These are phyloP conservation scores for Xiphorhynchus erythropygius DNA, from an alignment of 2,797 vertebrate genomes.

Conservation along the genomic window DNA sequence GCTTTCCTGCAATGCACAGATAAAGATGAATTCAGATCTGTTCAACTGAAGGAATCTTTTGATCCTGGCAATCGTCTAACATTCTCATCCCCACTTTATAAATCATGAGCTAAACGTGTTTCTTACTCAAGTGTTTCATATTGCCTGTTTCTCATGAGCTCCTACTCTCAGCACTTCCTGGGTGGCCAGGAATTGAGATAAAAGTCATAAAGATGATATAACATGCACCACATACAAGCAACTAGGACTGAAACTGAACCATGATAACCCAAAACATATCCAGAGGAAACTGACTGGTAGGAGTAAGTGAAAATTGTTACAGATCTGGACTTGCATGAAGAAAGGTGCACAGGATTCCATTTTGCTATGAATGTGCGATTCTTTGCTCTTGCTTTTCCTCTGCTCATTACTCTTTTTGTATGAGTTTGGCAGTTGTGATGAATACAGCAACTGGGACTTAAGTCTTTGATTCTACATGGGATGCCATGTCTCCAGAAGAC, in stretches of 20 bases:
- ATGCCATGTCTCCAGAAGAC: background rate
- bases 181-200: background rate
- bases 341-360: background rate
- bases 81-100: background rate
- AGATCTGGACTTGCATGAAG: background rate
- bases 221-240: fast-evolving
- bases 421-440: background rate
- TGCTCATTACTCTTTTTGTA: background rate
- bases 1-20: background rate
- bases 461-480: background rate
- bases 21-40: background rate
- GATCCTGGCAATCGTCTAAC: background rate
- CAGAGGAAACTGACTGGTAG: background rate
- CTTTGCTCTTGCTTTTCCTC: background rate
- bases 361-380: background rate
- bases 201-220: background rate
- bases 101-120: background rate
- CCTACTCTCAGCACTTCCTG: background rate
- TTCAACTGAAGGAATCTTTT: background rate
- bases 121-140: background rate
- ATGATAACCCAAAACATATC: background rate
- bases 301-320: background rate
- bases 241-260: background rate
- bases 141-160: background rate
- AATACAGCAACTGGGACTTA: background rate